Conservation (phyloP, 1,140 invertebrate genomes). For the Anagrus nilaparvatae region DNA sequence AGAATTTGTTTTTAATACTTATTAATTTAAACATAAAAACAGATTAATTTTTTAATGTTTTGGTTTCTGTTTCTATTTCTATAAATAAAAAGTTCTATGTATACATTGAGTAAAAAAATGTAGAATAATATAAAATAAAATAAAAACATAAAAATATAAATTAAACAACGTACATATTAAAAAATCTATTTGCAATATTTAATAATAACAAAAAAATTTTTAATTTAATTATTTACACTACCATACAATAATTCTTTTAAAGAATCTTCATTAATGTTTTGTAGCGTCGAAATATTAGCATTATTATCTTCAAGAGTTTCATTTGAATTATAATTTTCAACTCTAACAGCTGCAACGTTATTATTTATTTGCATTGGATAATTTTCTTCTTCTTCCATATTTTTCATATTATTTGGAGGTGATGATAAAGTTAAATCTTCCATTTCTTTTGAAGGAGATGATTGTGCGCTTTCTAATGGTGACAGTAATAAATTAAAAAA, state of each 20-base stretch:
- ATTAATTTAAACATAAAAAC: background rate
- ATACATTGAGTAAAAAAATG: background rate
- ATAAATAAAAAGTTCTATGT: slow-evolving; percentile 1
- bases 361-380: slow-evolving; percentile 17
- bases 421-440: slow-evolving; percentile 42
- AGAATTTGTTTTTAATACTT: background rate
- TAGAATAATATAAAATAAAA: slow-evolving; percentile 5
- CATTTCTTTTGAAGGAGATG: slow-evolving; percentile 39
- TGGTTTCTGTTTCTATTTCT: background rate
- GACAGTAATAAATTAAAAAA: slow-evolving; percentile 43
- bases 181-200: background rate
- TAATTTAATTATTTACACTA: slow-evolving; percentile 26
- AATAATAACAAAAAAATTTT: no score
- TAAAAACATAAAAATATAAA: background rate
- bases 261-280: slow-evolving; percentile 45
- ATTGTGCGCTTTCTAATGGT: slow-evolving; percentile 29
- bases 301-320: slow-evolving; percentile 19
- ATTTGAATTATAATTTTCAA: slow-evolving; percentile 11
- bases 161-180: slow-evolving; percentile 1
- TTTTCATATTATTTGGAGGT: slow-evolving; percentile 22
- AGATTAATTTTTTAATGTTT: background rate
- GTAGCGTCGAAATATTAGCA: slow-evolving; percentile 16
- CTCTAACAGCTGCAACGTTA: slow-evolving; percentile 9
- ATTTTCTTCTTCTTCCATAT: slow-evolving; percentile 14
- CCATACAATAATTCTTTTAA: slow-evolving; percentile 42